These are phyloP conservation scores for Cenopis cana DNA, from an alignment of 2,888 invertebrate species.

Conservation along the genomic window DNA sequence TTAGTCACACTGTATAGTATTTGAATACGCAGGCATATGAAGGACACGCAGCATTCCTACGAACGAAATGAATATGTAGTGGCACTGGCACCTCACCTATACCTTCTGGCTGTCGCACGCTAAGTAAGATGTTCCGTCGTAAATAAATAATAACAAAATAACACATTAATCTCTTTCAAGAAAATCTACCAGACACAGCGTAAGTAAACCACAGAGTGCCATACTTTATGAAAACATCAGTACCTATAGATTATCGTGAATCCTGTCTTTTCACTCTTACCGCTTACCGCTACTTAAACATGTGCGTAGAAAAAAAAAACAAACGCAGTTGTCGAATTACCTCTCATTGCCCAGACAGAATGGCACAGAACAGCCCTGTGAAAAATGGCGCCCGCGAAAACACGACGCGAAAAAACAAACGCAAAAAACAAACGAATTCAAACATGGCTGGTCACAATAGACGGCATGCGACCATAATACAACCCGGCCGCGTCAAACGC, in stretches of 20 bases:
- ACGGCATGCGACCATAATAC: constrained; percentile 59
- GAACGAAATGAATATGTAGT: not conserved
- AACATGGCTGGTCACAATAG: constrained; percentile 64
- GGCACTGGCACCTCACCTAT: not conserved
- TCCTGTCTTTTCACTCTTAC: not conserved
- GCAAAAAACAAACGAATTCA: constrained; percentile 65
- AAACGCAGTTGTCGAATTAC: not conserved
- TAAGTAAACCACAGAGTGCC: not conserved
- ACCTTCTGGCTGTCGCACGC: not conserved
- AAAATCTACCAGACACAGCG: not conserved
- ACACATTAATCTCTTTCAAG: constrained; percentile 1
- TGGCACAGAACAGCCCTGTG: constrained; percentile 50
- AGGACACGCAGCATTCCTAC: not conserved
- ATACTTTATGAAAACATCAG: not conserved
- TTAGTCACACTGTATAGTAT: not conserved
- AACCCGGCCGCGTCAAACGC: constrained; percentile 53
- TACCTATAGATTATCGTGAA: not conserved
- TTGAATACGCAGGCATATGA: not conserved
- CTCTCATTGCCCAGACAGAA: not conserved
- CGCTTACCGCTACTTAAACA: not conserved
- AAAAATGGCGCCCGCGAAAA: constrained; percentile 73
- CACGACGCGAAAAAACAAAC: constrained; percentile 66
- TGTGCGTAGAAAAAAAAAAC: constrained; percentile 5
- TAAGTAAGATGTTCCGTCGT: not conserved
- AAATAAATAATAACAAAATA: no score